Conservation (phyloP, 1,140 invertebrate species). For the Holotrichia oblita region DNA sequence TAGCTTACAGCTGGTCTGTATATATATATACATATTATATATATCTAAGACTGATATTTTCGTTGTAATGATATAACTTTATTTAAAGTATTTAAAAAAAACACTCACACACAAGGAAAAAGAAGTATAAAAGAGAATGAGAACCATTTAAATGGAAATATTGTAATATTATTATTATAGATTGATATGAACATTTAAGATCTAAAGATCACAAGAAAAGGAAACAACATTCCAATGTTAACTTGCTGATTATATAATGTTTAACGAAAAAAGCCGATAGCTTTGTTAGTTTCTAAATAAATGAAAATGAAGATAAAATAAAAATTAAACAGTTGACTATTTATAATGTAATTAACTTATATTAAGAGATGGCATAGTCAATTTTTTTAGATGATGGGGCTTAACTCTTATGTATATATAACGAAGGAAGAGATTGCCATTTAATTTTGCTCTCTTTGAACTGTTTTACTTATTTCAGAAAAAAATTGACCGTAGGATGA, state of each 20-base stretch:
- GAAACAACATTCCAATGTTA: constrained; percentile 38
- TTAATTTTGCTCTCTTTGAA: no score
- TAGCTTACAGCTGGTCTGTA: constrained; percentile 42
- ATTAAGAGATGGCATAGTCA: constrained; percentile 30
- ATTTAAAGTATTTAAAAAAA: constrained; percentile 23
- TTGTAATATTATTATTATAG: constrained; percentile 6
- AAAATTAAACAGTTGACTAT: constrained; percentile 40
- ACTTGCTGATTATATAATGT: constrained; percentile 37
- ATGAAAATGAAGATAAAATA: neutral
- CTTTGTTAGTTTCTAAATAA: constrained; percentile 36
- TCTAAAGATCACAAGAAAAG: neutral
- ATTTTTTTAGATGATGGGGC: neutral
- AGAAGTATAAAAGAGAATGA: neutral
- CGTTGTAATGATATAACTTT: constrained; percentile 25
- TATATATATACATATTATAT: constrained; percentile 35
- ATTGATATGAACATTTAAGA: constrained; percentile 23
- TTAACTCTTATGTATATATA: neutral
- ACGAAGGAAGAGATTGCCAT: neutral
- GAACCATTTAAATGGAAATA: constrained; percentile 14
- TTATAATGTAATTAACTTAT: constrained; percentile 39
- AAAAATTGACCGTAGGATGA: no score
- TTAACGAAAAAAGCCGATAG: constrained; percentile 36
- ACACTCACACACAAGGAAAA: neutral
- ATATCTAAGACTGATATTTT: constrained; percentile 40
- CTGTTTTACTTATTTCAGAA: no score